Evolutionary conservation across 2,888 invertebrate species (phyloP).

Genomic region (Sarcophaga rosellei): DNA sequence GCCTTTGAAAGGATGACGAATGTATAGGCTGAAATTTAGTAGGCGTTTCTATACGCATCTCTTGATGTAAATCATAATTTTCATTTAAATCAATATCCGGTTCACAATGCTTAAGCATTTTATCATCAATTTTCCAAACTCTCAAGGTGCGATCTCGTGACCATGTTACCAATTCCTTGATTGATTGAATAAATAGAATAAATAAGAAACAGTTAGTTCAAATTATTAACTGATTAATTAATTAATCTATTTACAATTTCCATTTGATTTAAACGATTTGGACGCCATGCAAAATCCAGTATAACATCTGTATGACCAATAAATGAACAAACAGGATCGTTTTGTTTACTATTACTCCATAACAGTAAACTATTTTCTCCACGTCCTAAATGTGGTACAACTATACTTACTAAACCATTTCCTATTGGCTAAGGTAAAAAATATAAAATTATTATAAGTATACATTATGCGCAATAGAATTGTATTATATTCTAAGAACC

Average conservation of each 20-base stretch:
- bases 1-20: constrained; percentile 69
- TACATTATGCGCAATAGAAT: background rate
- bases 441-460: background rate
- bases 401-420: constrained; percentile 94
- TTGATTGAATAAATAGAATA: background rate
- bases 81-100: constrained; percentile 81
- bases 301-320: constrained; percentile 97
- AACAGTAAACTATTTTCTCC: constrained; percentile 92
- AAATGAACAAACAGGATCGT: constrained; percentile 92
- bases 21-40: constrained; percentile 72
- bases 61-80: constrained; percentile 79
- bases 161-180: constrained; percentile 93
- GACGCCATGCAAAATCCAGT: constrained; percentile 96
- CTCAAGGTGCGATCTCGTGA: constrained; percentile 95
- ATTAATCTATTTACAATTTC: constrained; percentile 75
- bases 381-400: constrained; percentile 93
- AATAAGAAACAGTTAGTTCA: background rate
- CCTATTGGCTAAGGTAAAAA: constrained; percentile 88
- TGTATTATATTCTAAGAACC: constrained; percentile 78
- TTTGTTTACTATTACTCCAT: constrained; percentile 88
- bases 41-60: constrained; percentile 72
- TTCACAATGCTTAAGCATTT: constrained; percentile 89
- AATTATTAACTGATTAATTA: background rate
- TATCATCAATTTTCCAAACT: constrained; percentile 94
- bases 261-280: constrained; percentile 83